phyloP scores from a whole-genome alignment of 2,797 vertebrate genomes.

The Salarias fasciatus region DNA sequence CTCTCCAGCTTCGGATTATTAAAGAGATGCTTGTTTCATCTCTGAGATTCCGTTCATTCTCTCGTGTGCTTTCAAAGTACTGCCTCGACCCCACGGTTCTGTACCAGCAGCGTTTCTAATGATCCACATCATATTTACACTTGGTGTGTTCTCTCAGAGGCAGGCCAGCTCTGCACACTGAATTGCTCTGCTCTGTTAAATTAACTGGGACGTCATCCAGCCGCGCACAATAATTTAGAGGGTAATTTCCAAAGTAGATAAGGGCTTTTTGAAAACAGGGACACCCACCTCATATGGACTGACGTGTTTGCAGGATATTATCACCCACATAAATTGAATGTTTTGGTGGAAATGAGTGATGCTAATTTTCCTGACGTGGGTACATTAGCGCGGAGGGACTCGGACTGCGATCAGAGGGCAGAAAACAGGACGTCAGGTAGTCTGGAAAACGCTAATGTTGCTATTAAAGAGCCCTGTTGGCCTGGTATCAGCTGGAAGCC shows the following conservation, averaged over 20 bases:
- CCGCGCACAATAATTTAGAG: slow-evolving; percentile 27
- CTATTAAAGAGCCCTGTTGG: slow-evolving; percentile 48
- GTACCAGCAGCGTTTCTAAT: slow-evolving; percentile 30
- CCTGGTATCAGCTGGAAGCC: slow-evolving; percentile 60
- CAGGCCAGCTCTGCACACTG: slow-evolving; percentile 2
- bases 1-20: no score
- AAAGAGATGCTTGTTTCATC: background rate
- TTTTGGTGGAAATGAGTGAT: slow-evolving; percentile 17
- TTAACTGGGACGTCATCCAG: slow-evolving; percentile 21
- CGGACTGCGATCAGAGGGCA: no score
- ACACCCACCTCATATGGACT: background rate
- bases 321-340: slow-evolving; percentile 3
- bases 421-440: slow-evolving; percentile 24
- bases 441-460: slow-evolving; percentile 53
- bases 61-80: slow-evolving; percentile 5
- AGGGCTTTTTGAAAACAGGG: slow-evolving; percentile 2
- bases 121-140: slow-evolving; percentile 49
- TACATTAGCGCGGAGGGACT: background rate
- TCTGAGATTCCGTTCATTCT: background rate
- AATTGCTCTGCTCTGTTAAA: slow-evolving; percentile 17
- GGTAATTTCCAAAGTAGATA: slow-evolving; percentile 18
- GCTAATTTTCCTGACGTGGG: slow-evolving; percentile 10
- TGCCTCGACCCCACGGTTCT: background rate
- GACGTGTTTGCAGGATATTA: slow-evolving; percentile 16
- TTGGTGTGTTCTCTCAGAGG: background rate